Percentiles rank a stretch among this genome's conserved stretches.
Conservation (phyloP, 2,797 vertebrate genomes). For the Hozukius guyotensis region DNA sequence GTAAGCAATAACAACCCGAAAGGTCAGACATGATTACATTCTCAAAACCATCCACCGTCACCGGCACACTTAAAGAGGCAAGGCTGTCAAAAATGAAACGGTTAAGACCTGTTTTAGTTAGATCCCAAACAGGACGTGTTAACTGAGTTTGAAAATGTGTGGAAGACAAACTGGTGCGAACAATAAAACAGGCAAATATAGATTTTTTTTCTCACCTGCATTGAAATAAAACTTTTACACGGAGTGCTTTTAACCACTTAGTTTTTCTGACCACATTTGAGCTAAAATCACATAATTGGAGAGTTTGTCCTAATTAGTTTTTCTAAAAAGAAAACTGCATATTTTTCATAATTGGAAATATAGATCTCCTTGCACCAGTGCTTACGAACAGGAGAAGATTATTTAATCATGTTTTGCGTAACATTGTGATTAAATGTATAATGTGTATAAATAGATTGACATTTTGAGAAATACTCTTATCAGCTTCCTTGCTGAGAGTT, state of each 20-base stretch:
- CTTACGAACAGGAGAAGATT: no score
- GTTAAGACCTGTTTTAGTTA: not conserved
- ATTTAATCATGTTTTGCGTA: not conserved
- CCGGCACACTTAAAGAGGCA: not conserved
- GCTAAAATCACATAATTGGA: not conserved
- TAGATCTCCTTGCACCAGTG: not conserved
- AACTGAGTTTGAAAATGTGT: not conserved
- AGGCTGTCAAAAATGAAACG: not conserved
- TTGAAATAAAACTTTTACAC: not conserved
- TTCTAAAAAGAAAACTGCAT: not conserved
- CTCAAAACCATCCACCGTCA: not conserved
- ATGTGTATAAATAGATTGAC: not conserved
- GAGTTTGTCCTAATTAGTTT: not conserved
- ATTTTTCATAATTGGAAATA: not conserved
- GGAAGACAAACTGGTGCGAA: not conserved
- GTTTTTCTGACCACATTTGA: not conserved
- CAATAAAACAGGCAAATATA: not conserved
- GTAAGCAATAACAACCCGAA: not conserved
- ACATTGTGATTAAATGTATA: not conserved
- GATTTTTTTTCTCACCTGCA: not conserved
- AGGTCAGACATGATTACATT: conserved; percentile 13
- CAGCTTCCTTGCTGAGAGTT: not conserved
- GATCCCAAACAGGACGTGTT: not conserved
- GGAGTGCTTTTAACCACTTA: not conserved
- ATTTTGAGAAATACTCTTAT: not conserved